Evolutionary conservation across 2,888 invertebrate species (phyloP).

Genomic region (Neoitamus cyanurus): DNA sequence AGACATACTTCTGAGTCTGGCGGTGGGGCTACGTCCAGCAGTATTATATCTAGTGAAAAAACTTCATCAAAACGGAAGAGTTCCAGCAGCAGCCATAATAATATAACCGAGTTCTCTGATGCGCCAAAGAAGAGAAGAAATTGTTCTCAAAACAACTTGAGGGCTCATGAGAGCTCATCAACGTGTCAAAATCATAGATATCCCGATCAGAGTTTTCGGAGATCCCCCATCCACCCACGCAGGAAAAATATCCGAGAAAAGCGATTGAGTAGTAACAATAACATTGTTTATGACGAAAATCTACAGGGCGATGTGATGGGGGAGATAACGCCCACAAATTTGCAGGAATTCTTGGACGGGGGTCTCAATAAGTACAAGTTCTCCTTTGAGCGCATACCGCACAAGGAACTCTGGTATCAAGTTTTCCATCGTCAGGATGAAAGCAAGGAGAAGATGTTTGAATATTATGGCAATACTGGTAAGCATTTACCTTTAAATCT

Average conservation of each 20-base stretch:
- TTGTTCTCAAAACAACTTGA: not conserved
- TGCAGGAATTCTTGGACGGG: constrained; percentile 3
- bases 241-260: constrained; percentile 47
- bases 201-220: constrained; percentile 62
- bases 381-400: constrained; percentile 80
- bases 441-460: constrained; percentile 73
- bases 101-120: not conserved
- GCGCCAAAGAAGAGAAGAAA: constrained; percentile 5
- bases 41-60: constrained; percentile 55
- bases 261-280: constrained; percentile 48
- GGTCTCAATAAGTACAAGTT: constrained; percentile 70
- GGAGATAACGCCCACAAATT: constrained; percentile 54
- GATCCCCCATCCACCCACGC: constrained; percentile 63
- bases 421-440: constrained; percentile 82
- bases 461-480: constrained; percentile 64
- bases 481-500: not conserved
- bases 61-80: not conserved
- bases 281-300: constrained; percentile 47
- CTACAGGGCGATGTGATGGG: constrained; percentile 66
- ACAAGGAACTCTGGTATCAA: constrained; percentile 81
- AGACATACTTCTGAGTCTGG: constrained; percentile 66
- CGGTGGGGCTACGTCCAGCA: constrained; percentile 56
- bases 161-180: not conserved
- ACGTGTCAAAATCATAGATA: constrained; percentile 18
- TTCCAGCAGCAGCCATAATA: not conserved